Evolutionary conservation across 2,797 vertebrate genomes (phyloP).

Genomic region (Melanogrammus aeglefinus): DNA sequence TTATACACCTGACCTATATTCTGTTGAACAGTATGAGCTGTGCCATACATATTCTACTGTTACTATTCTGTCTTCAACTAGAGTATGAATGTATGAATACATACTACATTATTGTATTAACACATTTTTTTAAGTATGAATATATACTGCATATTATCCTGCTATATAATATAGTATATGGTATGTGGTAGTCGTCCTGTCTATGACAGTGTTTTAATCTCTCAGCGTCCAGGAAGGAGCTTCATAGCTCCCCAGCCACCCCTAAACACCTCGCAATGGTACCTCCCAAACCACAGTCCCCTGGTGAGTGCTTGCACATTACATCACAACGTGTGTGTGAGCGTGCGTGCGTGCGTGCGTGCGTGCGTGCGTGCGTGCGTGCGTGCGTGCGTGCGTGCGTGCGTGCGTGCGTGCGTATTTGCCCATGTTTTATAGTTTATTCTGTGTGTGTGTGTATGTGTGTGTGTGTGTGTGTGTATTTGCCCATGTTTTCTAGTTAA

Average conservation of each 20-base stretch:
- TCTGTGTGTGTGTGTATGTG: not conserved
- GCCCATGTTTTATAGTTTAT: too few species aligned
- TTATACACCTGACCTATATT: too few species aligned
- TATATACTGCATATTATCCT: not conserved
- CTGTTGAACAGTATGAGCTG: too few species aligned
- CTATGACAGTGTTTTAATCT: not conserved
- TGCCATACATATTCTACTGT: not conserved
- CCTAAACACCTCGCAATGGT: slow-evolving; percentile 82
- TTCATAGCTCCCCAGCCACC: slow-evolving; percentile 77
- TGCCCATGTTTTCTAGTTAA: not conserved
- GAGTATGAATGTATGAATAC: not conserved
- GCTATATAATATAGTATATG: not conserved
- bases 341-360: not conserved
- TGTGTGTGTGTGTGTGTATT: slow-evolving; percentile 20
- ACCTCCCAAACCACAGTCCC: slow-evolving; percentile 84
- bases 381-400: not conserved
- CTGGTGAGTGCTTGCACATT: slow-evolving; percentile 71
- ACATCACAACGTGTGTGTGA: slow-evolving; percentile 6
- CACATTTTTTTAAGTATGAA: not conserved
- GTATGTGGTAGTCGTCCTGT: not conserved
- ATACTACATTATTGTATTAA: too few species aligned
- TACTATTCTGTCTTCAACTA: not conserved
- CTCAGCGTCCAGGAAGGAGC: slow-evolving; percentile 83
- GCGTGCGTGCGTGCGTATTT: slow-evolving; percentile 18
- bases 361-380: too few species aligned